Evolutionary conservation across 2,113 vertebrate genomes (phyloP), one percentile per base, ranked within the genome.

Genomic region (Dicentrarchus labrax): DNA sequence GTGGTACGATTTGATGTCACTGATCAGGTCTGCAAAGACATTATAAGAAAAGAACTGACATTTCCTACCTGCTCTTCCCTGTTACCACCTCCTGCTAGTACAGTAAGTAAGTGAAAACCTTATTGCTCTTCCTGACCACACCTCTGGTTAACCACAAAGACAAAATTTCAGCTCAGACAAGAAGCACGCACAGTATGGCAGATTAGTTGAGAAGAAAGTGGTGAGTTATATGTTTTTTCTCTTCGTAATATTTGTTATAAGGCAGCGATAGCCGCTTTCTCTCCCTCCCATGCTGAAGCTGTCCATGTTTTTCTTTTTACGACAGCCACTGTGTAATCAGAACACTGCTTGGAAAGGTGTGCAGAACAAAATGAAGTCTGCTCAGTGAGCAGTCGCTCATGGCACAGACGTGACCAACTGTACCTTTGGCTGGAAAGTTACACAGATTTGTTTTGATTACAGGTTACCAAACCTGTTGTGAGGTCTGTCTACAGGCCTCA

Each of bases 401-500:
- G 39, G 19, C 19, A 70, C 39, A 77, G 13, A 48, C 13, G 16
- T 76, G 17, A 47, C 36, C 66, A 56, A 19, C 48, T 72, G 39
- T 24, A 11, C 4, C 4, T 59, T 0, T 2, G 16, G 45, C 45
- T 54, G 54, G 45, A 80, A 66, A 67, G 53, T 41, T 76, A 43
- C 17, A 53, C 17, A 45, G 12, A 19, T 74, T 36, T 30, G 22
- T 43, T 47, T 54, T 54, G 21, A 80, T 66, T 13, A 45, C 56
- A 76, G 24, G 6, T 76, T 81, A 21, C 43, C 38, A 15, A 53
- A 73, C 61, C 61, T 66, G 66, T 56, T 59, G 59, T 30, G 51
- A 67, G 45, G 30, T 56, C 10, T 13, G n/a, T n/a, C 30, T 6
- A 19, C 50, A 8, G 17, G 56, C 60, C 38, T 76, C 15, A 7